These are phyloP conservation scores for Paratilapia polleni DNA, from an alignment of 2,113 vertebrate species.

Conservation along the genomic window DNA sequence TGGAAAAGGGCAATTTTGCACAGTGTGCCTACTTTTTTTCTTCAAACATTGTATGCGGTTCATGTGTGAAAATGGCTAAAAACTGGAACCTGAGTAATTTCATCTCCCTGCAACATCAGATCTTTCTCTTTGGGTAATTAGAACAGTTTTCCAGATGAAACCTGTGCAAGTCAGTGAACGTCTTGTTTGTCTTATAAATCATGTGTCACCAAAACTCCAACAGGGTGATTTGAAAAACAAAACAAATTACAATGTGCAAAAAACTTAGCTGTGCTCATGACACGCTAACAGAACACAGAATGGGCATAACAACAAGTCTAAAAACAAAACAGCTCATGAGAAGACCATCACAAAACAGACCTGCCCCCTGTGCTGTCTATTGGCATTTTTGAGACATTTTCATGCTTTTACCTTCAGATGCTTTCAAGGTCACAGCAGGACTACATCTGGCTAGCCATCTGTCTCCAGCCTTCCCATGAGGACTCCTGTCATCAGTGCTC, in stretches of 20 bases:
- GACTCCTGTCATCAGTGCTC: conserved; percentile 58
- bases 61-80: background rate
- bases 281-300: background rate
- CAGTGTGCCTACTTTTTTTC: background rate
- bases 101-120: background rate
- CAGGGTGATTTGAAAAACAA: background rate
- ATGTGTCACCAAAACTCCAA: background rate
- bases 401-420: conserved; percentile 45
- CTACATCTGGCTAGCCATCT: conserved; percentile 80
- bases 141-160: background rate
- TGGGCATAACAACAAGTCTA: background rate
- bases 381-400: conserved; percentile 31
- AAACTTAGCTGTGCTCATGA: rapidly evolving
- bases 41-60: background rate
- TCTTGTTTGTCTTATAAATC: background rate
- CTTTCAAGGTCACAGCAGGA: conserved; percentile 74
- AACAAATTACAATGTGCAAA: background rate
- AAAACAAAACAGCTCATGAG: background rate
- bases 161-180: background rate
- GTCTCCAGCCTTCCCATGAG: conserved; percentile 65
- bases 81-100: background rate
- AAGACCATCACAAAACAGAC: background rate
- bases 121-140: background rate
- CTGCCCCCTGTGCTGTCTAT: background rate
- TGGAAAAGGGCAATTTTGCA: background rate